Evolutionary conservation across 2,888 invertebrate species (phyloP), one percentile per base, ranked within the genome.

Genomic region (Balanococcus diminutus): DNA sequence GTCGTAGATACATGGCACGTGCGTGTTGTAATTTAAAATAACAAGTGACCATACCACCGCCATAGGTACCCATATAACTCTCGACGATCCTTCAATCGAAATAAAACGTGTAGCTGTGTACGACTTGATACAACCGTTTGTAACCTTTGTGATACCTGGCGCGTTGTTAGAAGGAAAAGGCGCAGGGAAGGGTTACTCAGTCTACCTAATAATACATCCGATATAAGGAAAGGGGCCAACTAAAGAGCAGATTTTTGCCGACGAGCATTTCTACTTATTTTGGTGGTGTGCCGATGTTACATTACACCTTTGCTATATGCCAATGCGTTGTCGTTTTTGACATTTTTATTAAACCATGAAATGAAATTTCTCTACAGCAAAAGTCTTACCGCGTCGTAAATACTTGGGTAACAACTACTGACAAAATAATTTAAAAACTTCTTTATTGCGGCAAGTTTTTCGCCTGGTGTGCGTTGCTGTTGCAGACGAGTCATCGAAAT

Each of bases 251-350:
- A 61, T 61, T 61, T 61, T 61, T 9, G 8, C 25, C 61, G 25
- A 25, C 25, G 6, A 61, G 61, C 1, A 9, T 61, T 6, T 5
- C 61, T 9, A n/a, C 25, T 19, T 2, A n/a, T 61, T 19, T 2
- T 2, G 61, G 22, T 25, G 22, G 22, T 19, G 22, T 25, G 61
- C 25, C 46, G 46, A 46, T n/a, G 16, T 5, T 61, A 22, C 22
- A 14, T 0, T 46, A 11, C 14, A 61, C 8, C 1, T 61, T 22
- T 16, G 14, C 42, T 61, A 61, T 61, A 61, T 61, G 61, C 61
- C 61, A 61, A 61, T 61, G 61, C 61, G 61, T 61, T 61, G 61
- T 61, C 61, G 25, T 61, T 61, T 61, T 61, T 61, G 61, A 61
- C 61, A 25, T 61, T 61, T 61, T 61, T 61, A 61, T 61, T 61